A percentile compares a stretch with the other conserved stretches of the same genome.
phyloP scores from a whole-genome alignment of 2,797 vertebrate species.

The Semotilus atromaculatus region DNA sequence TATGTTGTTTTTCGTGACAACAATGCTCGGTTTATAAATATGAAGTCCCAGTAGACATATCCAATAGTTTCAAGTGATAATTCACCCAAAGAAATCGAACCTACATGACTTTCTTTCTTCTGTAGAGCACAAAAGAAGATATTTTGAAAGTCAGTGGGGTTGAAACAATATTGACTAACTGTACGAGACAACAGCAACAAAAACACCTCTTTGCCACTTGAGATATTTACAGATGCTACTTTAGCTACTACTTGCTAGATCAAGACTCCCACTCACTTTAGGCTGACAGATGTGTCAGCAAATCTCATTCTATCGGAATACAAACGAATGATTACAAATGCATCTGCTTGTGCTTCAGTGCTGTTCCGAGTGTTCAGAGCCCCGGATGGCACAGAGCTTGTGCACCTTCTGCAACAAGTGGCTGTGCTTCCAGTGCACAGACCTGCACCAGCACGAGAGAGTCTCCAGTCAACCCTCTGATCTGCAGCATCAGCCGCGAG shows the following conservation, averaged over 20 bases:
- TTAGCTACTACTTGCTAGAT: neutral
- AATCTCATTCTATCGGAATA: neutral
- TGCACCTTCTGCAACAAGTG: constrained; percentile 85
- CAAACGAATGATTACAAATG: constrained; percentile 1
- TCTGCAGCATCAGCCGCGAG: constrained; percentile 70
- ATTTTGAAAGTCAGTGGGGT: neutral
- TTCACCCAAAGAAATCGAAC: neutral
- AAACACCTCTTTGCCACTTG: neutral
- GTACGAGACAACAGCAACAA: neutral
- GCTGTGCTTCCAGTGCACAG: constrained; percentile 83
- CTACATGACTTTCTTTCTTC: neutral
- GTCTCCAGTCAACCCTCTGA: constrained; percentile 67
- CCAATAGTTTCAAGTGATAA: neutral
- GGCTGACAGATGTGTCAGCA: constrained; percentile 1
- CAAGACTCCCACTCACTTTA: neutral
- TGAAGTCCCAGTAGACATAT: neutral
- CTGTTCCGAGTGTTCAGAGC: constrained; percentile 81
- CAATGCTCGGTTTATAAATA: neutral
- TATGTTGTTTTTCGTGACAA: neutral
- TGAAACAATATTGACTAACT: neutral
- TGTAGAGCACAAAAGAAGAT: neutral
- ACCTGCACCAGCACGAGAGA: constrained; percentile 80
- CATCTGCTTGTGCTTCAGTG: constrained; percentile 65
- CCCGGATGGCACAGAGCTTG: constrained; percentile 79
- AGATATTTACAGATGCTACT: constrained; percentile 1